A percentile compares a stretch with the other conserved stretches of the same genome.
Evolutionary conservation across 30 jellyfish, hydroid and myxozoan genomes (phyloP).

Genomic region (Rhopilema esculentum): DNA sequence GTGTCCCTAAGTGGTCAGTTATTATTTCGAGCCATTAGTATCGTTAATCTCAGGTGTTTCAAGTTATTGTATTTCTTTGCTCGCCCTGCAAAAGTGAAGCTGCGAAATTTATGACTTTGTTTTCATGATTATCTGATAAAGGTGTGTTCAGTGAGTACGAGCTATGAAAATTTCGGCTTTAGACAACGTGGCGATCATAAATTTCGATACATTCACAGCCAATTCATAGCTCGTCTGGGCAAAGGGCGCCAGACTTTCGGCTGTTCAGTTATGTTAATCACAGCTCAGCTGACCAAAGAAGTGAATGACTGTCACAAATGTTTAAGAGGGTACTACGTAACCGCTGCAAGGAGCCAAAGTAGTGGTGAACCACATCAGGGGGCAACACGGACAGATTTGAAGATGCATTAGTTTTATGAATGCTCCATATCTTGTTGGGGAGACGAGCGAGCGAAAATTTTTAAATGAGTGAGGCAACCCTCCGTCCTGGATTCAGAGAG

Average conservation of each 20-base stretch:
- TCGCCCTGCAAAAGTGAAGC: not conserved
- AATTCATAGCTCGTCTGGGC: conserved; percentile 38
- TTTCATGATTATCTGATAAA: conserved; percentile 7
- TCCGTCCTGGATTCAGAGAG: too few relatives aligned
- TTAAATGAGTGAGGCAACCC: too few relatives aligned
- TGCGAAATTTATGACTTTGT: conserved; percentile 5
- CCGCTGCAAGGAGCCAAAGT: conserved; percentile 4
- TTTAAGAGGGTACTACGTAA: not conserved
- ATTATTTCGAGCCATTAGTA: not conserved
- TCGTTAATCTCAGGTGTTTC: not conserved
- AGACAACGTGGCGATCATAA: conserved; percentile 13
- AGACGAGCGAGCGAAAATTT: too few relatives aligned
- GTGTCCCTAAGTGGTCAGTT: not conserved
- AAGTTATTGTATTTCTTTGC: not conserved
- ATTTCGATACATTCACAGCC: conserved; percentile 35
- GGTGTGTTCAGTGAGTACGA: conserved; percentile 39
- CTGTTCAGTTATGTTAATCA: conserved; percentile 27
- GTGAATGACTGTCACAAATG: conserved; percentile 12
- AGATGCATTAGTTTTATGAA: too few relatives aligned
- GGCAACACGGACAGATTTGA: not conserved
- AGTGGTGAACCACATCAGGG: not conserved
- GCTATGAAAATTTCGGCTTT: conserved; percentile 42
- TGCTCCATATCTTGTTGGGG: too few relatives aligned
- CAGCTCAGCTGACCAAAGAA: conserved; percentile 19
- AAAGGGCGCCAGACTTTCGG: conserved; percentile 63